These are phyloP conservation scores for Tetragonula carbonaria DNA, from an alignment of 2,888 invertebrate species.

Conservation along the genomic window DNA sequence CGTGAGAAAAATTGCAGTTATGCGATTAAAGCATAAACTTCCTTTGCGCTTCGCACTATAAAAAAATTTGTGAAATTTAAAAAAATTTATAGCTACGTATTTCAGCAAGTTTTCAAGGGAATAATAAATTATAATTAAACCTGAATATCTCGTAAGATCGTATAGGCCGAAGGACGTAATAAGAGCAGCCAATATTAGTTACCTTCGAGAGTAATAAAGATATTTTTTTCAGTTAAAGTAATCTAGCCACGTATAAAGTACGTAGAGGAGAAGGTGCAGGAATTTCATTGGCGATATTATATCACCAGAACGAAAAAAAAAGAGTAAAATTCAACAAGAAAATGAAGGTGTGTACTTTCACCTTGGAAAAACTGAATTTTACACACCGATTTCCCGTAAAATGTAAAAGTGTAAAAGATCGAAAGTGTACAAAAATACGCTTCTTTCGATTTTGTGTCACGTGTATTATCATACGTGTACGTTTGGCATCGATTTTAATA, in stretches of 20 bases:
- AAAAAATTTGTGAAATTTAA: not conserved
- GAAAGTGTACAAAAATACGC: not conserved
- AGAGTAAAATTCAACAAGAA: not conserved
- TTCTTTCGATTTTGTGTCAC: not conserved
- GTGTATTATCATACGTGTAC: not conserved
- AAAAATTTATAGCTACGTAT: not conserved
- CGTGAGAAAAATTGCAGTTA: not conserved
- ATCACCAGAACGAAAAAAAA: not conserved
- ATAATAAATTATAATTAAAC: not conserved
- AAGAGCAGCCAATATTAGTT: not conserved
- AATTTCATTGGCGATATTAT: not conserved
- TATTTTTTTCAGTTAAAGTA: not conserved
- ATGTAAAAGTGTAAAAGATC: not conserved
- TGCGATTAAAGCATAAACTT: not conserved
- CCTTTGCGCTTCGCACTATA: not conserved
- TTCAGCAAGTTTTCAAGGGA: not conserved
- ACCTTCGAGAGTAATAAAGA: not conserved
- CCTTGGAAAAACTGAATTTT: too few species aligned
- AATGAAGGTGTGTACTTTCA: not conserved
- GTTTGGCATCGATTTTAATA: not conserved
- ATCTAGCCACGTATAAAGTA: not conserved
- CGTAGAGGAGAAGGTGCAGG: not conserved
- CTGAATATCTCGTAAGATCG: not conserved
- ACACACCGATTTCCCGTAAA: too few species aligned
- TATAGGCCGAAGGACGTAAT: not conserved